Evolutionary conservation across 1,140 invertebrate genomes (phyloP).

Genomic region (Rhizoglyphus robini): DNA sequence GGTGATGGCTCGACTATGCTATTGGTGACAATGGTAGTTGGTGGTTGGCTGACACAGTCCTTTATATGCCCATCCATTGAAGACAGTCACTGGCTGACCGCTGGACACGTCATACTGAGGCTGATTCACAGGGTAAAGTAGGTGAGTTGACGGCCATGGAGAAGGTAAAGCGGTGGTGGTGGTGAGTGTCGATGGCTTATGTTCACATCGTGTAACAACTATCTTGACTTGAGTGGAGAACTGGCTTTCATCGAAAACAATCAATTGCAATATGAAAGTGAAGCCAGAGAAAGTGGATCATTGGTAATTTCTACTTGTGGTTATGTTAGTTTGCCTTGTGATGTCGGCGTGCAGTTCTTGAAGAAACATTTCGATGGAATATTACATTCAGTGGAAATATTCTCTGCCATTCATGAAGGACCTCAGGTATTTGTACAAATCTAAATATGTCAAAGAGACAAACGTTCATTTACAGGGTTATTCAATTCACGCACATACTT

Average conservation of each 20-base stretch:
- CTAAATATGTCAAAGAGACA: too few relatives aligned
- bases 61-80: too few relatives aligned
- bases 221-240: conserved; percentile 81
- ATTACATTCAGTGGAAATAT: background rate
- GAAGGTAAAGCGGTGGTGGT: too few relatives aligned
- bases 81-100: too few relatives aligned
- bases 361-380: conserved; percentile 50
- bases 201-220: too few relatives aligned
- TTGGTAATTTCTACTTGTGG: conserved; percentile 77
- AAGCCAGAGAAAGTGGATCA: conserved; percentile 59
- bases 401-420: background rate
- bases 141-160: too few relatives aligned
- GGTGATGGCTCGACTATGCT: too few relatives aligned
- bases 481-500: conserved; percentile 55
- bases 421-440: background rate
- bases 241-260: conserved; percentile 70
- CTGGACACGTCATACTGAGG: too few relatives aligned
- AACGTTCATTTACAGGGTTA: conserved; percentile 28
- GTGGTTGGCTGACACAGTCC: too few relatives aligned
- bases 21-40: too few relatives aligned
- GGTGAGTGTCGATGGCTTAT: too few relatives aligned
- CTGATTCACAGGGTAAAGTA: too few relatives aligned
- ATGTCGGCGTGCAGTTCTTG: conserved; percentile 64
- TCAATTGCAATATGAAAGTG: conserved; percentile 60
- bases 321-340: conserved; percentile 69